Percentiles rank a stretch among this genome's conserved stretches.
Evolutionary conservation across 2,888 invertebrate genomes (phyloP).

Genomic region (Pterobdella sp.): DNA sequence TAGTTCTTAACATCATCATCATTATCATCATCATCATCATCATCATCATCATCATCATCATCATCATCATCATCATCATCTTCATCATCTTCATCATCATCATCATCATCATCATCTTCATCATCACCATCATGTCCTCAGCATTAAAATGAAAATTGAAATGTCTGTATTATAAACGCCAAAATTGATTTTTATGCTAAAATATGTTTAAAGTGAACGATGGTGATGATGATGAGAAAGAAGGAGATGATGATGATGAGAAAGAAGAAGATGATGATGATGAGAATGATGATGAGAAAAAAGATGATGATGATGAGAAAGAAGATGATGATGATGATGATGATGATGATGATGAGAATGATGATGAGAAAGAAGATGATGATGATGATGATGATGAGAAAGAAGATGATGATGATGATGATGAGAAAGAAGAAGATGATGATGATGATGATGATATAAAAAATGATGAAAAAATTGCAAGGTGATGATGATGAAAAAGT

Average conservation of each 20-base stretch:
- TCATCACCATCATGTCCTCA: slow-evolving; percentile 18
- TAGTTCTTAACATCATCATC: neutral
- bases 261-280: neutral
- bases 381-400: neutral
- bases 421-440: neutral
- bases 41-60: slow-evolving; percentile 23
- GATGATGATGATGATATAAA: neutral
- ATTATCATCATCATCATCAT: slow-evolving; percentile 16
- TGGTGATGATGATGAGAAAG: neutral
- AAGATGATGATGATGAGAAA: neutral
- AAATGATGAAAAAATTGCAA: neutral
- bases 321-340: neutral
- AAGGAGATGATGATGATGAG: neutral
- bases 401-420: neutral
- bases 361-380: neutral
- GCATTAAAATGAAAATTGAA: neutral
- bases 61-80: slow-evolving; percentile 26
- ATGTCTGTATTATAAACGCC: neutral
- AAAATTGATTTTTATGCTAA: slow-evolving; percentile 2
- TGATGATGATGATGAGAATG: neutral
- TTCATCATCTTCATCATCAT: slow-evolving; percentile 28
- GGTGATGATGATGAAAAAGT: neutral
- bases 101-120: slow-evolving; percentile 28
- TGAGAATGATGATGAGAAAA: neutral
- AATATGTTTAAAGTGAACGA: neutral